Percentiles rank a stretch among this genome's conserved stretches.
Conservation (phyloP, 2,888 invertebrate species). For the Selenia dentaria region DNA sequence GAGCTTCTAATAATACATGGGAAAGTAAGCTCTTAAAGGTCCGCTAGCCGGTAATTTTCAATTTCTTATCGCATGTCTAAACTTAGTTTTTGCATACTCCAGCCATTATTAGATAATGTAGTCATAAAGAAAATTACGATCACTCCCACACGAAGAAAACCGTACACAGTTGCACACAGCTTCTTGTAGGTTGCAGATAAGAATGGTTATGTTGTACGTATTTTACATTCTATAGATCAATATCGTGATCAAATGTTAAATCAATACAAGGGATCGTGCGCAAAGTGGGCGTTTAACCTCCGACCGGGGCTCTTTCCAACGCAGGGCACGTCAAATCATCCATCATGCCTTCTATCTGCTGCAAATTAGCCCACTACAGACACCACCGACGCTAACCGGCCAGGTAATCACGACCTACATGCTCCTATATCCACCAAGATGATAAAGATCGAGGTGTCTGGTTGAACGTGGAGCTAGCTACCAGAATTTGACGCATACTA, state of each 20-base stretch:
- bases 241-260: constrained; percentile 73
- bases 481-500: constrained; percentile 71
- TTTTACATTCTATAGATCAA: constrained; percentile 35
- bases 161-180: constrained; percentile 37
- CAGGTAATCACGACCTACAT: constrained; percentile 39
- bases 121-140: constrained; percentile 58
- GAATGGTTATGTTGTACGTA: constrained; percentile 2
- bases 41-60: constrained; percentile 13
- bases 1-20: no score
- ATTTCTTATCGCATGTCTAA: constrained; percentile 42
- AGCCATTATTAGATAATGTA: constrained; percentile 54
- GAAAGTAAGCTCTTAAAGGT: constrained; percentile 43
- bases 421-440: not conserved
- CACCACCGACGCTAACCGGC: constrained; percentile 56
- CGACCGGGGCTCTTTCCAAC: constrained; percentile 64
- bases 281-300: constrained; percentile 81
- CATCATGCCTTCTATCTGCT: constrained; percentile 71
- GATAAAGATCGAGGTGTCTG: constrained; percentile 13
- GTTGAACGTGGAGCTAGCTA: constrained; percentile 45
- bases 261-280: constrained; percentile 79
- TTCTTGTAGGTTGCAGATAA: not conserved
- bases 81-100: constrained; percentile 51
- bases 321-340: constrained; percentile 72
- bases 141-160: constrained; percentile 40
- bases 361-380: constrained; percentile 73